Evolutionary conservation across 2,113 vertebrate species (phyloP), one percentile per base, ranked within the genome.

Genomic region (Ancistrus triradiatus): DNA sequence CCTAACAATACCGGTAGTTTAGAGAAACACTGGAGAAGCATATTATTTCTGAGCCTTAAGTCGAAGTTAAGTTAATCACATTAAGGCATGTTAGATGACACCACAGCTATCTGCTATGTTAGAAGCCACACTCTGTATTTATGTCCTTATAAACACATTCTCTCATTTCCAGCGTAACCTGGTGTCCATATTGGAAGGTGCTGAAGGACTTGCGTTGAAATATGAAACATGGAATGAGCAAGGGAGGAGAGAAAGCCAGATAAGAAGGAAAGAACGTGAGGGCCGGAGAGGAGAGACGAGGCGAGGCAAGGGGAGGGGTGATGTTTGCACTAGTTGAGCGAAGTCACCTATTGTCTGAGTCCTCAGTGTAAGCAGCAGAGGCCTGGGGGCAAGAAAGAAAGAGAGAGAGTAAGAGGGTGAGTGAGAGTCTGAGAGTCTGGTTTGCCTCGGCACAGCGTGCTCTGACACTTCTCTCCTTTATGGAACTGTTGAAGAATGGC

Each of bases 281-380:
- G 66, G 44, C 48, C 21, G 19, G 48, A 52, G n/a, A 19, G 38
- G 21, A 4, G 7, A 31, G 27, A 31, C 27, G 18, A 22, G 15
- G 14, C 3, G 51, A 55, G 46, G 48, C 22, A 14, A 51, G 69
- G 60, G 48, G 35, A n/a, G 47, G 52, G 18, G 47, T 25, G 48
- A 18, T 37, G 58, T 62, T n/a, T 48, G 69, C 27, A 35, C 19
- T 2, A 66, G 64, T 58, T 63, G 60, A 25, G 17, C 44, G 53
- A 47, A 70, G 74, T 48, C 65, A 59, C 64, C 77, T 81, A 77
- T 85, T 82, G 78, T 82, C 71, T 61, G 72, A 66, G 38, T 53
- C 67, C 31, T 51, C 65, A n/a, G 52, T 55, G 55, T 56, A 53
- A 59, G 51, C 59, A 48, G 2, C 37, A 49, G 35, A 21, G 38